These are phyloP conservation scores for Crocodylus rhombifer DNA, from an alignment of 2,797 vertebrate species.

Conservation along the genomic window DNA sequence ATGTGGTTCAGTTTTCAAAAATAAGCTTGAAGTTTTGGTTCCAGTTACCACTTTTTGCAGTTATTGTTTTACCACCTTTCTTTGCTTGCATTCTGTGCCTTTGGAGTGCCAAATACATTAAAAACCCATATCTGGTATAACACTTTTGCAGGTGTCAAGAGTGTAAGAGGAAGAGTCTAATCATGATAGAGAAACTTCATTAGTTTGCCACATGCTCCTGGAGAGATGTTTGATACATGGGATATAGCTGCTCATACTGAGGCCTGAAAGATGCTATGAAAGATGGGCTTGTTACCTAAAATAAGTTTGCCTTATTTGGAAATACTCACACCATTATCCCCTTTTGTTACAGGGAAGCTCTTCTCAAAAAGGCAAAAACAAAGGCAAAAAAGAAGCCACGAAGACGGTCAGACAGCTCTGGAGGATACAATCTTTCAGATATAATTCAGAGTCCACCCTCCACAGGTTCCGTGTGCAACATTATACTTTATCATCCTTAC, in stretches of 20 bases:
- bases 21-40: not conserved
- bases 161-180: not conserved
- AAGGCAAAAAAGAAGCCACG: slow-evolving; percentile 95
- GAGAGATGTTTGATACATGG: not conserved
- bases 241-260: not conserved
- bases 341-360: slow-evolving; percentile 84
- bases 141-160: not conserved
- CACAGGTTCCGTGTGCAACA: slow-evolving; percentile 78
- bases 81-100: not conserved
- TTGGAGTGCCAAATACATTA: not conserved
- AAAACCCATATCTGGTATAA: not conserved
- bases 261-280: too few species aligned
- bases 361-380: slow-evolving; percentile 92
- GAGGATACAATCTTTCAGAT: slow-evolving; percentile 95
- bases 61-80: not conserved
- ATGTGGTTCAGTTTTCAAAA: not conserved
- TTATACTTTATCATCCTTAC: not conserved
- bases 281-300: too few species aligned
- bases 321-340: not conserved
- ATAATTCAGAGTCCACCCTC: slow-evolving; percentile 92
- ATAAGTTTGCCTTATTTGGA: not conserved
- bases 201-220: not conserved
- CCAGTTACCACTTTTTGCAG: not conserved
- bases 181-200: not conserved
- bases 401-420: slow-evolving; percentile 93